Conservation (phyloP, 2,888 invertebrate species). For the Netelia inedita region DNA sequence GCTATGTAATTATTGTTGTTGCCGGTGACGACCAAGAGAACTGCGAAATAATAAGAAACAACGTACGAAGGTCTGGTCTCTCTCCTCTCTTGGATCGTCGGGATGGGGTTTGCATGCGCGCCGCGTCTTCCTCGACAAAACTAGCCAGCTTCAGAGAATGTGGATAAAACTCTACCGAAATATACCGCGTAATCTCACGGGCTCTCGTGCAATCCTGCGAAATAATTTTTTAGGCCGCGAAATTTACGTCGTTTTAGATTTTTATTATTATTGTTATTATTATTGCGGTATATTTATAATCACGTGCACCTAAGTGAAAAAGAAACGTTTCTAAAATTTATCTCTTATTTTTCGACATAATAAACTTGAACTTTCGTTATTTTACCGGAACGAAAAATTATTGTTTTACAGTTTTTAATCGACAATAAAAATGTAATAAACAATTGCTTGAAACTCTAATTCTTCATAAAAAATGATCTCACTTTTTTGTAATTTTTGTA, state of each 20-base stretch:
- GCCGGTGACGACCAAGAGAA: conserved; percentile 35
- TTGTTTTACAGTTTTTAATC: too few relatives aligned
- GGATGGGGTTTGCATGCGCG: conserved; percentile 30
- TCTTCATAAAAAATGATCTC: too few relatives aligned
- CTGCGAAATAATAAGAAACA: conserved; percentile 45
- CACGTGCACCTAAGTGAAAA: neutral
- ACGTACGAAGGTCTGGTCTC: conserved; percentile 39
- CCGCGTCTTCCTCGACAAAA: conserved; percentile 54
- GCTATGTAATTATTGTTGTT: conserved; percentile 66
- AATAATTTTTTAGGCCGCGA: neutral
- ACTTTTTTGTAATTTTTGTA: too few relatives aligned
- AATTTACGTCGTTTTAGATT: neutral
- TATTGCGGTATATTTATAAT: neutral
- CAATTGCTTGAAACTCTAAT: too few relatives aligned
- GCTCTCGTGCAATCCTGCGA: conserved; percentile 56
- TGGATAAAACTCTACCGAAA: conserved; percentile 52
- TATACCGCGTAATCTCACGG: conserved; percentile 63
- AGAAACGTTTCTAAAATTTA: too few relatives aligned
- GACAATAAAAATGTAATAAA: too few relatives aligned
- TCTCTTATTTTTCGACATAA: too few relatives aligned
- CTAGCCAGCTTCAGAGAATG: conserved; percentile 33
- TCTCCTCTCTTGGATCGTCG: conserved; percentile 66
- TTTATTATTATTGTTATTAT: neutral
- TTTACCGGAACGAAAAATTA: too few relatives aligned
- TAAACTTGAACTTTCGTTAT: too few relatives aligned